Conservation (phyloP, 2,797 vertebrate species). For the Garrulus glandarius region DNA sequence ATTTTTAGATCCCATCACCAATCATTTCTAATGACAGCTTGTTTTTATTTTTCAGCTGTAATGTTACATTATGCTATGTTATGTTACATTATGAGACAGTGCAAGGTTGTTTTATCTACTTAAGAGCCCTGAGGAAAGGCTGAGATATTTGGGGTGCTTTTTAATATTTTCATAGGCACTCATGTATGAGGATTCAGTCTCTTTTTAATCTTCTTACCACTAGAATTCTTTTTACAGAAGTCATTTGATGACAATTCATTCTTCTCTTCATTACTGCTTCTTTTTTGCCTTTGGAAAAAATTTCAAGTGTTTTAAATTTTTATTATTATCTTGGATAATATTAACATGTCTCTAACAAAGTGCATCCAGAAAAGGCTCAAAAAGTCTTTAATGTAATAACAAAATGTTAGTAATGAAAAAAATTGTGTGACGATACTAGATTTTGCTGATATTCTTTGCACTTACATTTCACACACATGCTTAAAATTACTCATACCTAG, state of each 20-base stretch:
- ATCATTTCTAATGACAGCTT: not conserved
- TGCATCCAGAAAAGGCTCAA: not conserved
- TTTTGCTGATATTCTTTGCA: not conserved
- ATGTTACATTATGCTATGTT: accelerated
- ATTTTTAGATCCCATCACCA: not conserved
- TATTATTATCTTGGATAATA: not conserved
- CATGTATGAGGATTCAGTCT: not conserved
- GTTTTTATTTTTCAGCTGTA: not conserved
- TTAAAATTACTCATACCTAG: not conserved
- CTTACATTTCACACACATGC: not conserved
- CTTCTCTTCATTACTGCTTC: not conserved
- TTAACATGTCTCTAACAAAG: not conserved
- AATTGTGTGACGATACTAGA: not conserved
- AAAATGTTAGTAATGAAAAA: not conserved
- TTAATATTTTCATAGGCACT: not conserved
- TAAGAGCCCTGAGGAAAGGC: not conserved
- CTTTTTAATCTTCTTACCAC: not conserved
- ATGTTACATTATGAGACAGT: not conserved
- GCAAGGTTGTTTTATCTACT: not conserved
- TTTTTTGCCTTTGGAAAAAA: not conserved
- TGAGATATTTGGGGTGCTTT: not conserved
- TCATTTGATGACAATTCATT: not conserved
- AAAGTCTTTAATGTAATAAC: not conserved
- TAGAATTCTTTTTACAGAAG: not conserved
- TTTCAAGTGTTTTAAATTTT: not conserved